Evolutionary conservation across 2,797 vertebrate species (phyloP).

Genomic region (Salmo trutta): DNA sequence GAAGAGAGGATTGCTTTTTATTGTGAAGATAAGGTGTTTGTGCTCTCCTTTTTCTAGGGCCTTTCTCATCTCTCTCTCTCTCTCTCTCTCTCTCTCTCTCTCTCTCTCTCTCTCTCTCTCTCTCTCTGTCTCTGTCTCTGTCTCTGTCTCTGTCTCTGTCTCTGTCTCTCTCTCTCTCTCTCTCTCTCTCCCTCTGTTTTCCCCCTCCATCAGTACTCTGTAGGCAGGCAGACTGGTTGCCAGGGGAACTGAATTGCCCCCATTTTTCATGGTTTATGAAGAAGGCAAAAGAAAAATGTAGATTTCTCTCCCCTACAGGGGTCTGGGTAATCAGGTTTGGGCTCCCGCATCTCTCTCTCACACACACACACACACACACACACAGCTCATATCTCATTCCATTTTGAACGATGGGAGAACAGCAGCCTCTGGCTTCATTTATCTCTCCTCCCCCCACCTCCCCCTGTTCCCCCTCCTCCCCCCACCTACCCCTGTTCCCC

Average conservation of each 20-base stretch:
- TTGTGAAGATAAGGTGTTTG: too few species aligned
- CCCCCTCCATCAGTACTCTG: conserved; percentile 46
- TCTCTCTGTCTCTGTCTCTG: too few species aligned
- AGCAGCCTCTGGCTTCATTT: background rate
- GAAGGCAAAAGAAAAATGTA: conserved; percentile 61
- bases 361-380: conserved; percentile 6
- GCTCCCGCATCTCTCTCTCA: conserved; percentile 13
- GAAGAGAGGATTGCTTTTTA: too few species aligned
- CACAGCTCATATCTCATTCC: background rate
- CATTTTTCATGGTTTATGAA: conserved; percentile 67
- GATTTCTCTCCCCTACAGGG: conserved; percentile 65
- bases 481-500: too few species aligned
- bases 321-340: conserved; percentile 67
- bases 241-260: conserved; percentile 75
- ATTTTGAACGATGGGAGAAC: conserved; percentile 37
- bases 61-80: conserved; percentile 31
- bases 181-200: conserved; percentile 20
- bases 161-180: conserved; percentile 9
- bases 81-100: conserved; percentile 26
- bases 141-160: conserved; percentile 45
- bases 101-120: conserved; percentile 32
- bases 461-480: too few species aligned
- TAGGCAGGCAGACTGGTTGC: conserved; percentile 72
- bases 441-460: background rate
- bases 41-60: too few species aligned